Evolutionary conservation across 2,113 vertebrate species (phyloP).

Genomic region (Percina caprodes): DNA sequence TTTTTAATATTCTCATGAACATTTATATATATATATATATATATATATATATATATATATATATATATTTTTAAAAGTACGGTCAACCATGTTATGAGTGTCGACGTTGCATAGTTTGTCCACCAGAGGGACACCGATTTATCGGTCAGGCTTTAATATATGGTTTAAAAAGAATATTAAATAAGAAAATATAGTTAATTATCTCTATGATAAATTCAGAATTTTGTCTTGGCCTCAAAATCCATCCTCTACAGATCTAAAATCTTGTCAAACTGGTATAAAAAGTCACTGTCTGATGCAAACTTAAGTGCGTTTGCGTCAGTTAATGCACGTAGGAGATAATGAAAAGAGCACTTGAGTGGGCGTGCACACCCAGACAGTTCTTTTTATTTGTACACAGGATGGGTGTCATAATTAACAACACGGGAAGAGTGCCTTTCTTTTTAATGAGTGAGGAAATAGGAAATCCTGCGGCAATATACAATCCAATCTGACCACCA

Average conservation of each 20-base stretch:
- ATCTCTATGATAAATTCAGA: background rate
- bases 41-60: no score
- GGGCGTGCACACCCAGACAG: background rate
- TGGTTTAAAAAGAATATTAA: no score
- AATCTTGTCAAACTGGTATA: background rate
- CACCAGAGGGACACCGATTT: no score
- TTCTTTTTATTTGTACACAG: slow-evolving; percentile 10
- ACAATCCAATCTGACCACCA: slow-evolving; percentile 41
- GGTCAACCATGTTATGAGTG: no score
- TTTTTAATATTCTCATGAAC: no score
- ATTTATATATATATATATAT: no score
- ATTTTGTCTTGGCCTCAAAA: background rate
- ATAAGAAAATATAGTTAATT: background rate
- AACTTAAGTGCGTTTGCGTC: background rate
- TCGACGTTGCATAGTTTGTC: no score
- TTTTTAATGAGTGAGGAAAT: slow-evolving; percentile 65
- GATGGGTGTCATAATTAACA: slow-evolving; percentile 55
- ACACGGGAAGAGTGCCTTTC: slow-evolving; percentile 39
- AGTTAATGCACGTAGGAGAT: background rate
- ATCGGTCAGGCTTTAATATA: no score
- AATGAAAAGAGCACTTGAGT: background rate
- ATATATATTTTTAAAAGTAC: no score
- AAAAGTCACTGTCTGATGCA: background rate
- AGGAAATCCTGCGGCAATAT: slow-evolving; percentile 55
- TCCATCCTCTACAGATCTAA: background rate